A percentile compares a stretch with the other conserved stretches of the same genome.
Conservation (phyloP, 2,888 invertebrate genomes). For the Harpalus rubripes region DNA sequence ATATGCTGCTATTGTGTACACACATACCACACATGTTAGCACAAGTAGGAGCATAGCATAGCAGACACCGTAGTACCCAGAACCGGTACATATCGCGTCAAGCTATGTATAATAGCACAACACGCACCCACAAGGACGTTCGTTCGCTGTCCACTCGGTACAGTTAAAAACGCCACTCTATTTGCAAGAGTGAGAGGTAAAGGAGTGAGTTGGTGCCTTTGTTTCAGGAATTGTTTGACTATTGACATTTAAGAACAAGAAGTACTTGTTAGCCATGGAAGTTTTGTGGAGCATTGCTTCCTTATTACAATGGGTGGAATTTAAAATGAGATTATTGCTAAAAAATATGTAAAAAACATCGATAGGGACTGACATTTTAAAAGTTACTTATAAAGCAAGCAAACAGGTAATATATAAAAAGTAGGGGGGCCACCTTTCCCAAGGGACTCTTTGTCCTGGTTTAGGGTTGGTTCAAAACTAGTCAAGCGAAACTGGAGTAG, state of each 20-base stretch:
- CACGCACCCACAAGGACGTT: slow-evolving; percentile 46
- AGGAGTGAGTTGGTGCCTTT: neutral
- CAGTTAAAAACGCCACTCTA: slow-evolving; percentile 46
- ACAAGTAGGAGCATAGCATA: neutral
- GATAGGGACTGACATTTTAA: no score
- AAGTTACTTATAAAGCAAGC: no score
- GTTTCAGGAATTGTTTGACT: neutral
- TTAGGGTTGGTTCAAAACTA: no score
- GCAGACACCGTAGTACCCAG: slow-evolving; percentile 28
- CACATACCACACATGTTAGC: slow-evolving; percentile 1
- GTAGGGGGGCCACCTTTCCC: no score
- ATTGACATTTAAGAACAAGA: neutral
- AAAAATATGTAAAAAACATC: no score
- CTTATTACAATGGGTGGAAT: no score
- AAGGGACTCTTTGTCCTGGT: no score
- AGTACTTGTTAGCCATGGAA: neutral
- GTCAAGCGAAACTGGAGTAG: no score
- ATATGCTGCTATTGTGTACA: no score
- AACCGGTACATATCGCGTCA: slow-evolving; percentile 39
- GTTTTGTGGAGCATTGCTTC: no score
- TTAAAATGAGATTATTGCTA: no score
- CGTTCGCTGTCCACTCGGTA: slow-evolving; percentile 22
- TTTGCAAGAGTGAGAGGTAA: slow-evolving; percentile 34
- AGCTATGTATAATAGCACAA: slow-evolving; percentile 36
- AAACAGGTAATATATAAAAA: no score